Conservation (phyloP, 2,113 vertebrate genomes). For the Tringa solitaria region DNA sequence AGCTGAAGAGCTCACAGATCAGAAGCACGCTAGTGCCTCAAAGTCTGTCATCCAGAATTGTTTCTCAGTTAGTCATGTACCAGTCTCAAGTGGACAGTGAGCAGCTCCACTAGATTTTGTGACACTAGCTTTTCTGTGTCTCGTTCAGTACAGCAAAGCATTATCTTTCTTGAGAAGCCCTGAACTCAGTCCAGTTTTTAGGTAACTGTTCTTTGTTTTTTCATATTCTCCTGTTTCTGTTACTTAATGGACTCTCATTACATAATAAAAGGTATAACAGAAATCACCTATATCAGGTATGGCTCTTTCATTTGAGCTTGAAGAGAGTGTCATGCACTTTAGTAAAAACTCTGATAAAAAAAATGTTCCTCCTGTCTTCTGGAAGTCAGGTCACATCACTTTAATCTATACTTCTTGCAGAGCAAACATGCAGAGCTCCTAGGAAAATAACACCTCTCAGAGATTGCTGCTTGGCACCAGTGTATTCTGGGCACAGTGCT, state of each 20-base stretch:
- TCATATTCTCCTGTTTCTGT: neutral
- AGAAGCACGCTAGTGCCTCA: neutral
- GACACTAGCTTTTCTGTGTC: neutral
- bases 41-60: neutral
- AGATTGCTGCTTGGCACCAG: neutral
- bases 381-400: neutral
- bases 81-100: neutral
- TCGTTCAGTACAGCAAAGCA: neutral
- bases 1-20: neutral
- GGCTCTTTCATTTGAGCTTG: neutral
- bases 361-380: neutral
- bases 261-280: neutral
- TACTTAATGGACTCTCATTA: neutral
- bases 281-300: neutral
- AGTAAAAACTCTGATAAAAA: neutral
- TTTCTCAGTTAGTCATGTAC: neutral
- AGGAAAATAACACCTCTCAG: neutral
- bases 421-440: neutral
- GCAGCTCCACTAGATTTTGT: neutral
- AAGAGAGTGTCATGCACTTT: neutral
- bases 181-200: neutral
- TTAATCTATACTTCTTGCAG: neutral
- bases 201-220: neutral
- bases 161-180: neutral
- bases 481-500: neutral